Evolutionary conservation across 2,888 invertebrate genomes (phyloP), one percentile per base, ranked within the genome.

Genomic region (Amiota minor): DNA sequence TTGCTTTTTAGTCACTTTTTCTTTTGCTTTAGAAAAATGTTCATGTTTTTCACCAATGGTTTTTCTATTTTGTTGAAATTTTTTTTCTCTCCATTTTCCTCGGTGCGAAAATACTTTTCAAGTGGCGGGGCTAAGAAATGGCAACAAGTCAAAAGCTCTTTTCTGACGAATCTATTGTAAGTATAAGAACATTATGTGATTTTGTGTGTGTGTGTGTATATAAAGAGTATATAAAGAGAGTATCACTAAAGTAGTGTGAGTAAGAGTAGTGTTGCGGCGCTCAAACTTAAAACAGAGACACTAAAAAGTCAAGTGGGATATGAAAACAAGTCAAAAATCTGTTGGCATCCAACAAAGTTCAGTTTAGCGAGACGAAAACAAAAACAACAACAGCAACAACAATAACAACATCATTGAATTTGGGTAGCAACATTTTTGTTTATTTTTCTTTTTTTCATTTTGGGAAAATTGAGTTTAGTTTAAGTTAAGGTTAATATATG

Each of bases 71-170:
- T 23, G 23, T 35, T 35, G 35, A 35, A 35, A 6, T 35, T 59
- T 59, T 59, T 18, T 56, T 56, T 56, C 16, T 56, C 18, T 16
- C 16, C 18, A 23, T 56, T 10, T 65, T 65, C 18, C 20, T 3
- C 8, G 65, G 64, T 23, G 64, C 23, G 64, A 64, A 45, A 64
- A 64, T 46, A 18, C 47, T 65, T 65, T 47, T 49, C 16, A 65
- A 46, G 47, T 65, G 65, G 65, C n/a, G 65, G 65, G 62, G 65
- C 47, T 18, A 65, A 47, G 49, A 49, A 47, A 47, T 47, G 65
- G 65, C 47, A 65, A 65, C 46, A 65, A 65, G 65, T 65, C 16
- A 65, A 65, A 20, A 49, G 65, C 47, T 9, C 47, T 65, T 59
- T 65, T 46, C 47, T 18, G 35, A 35, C 35, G 35, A 6, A 35